Evolutionary conservation across 2,797 vertebrate genomes (phyloP).

Genomic region (Sarcophilus harrisii): DNA sequence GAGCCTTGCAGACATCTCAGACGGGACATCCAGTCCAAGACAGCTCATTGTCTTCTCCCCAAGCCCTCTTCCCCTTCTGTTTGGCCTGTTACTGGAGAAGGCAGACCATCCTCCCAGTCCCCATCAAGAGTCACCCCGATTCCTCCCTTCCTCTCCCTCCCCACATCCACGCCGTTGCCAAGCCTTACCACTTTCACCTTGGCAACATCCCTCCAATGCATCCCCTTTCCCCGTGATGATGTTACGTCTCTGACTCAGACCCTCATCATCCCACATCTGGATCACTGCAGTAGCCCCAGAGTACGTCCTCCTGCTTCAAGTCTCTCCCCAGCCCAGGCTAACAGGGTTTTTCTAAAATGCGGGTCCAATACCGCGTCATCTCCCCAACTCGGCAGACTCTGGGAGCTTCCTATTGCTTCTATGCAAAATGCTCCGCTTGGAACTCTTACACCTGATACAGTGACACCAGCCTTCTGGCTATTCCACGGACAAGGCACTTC

Average conservation of each 20-base stretch:
- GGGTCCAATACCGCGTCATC: background rate
- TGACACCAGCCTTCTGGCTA: background rate
- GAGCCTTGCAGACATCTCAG: background rate
- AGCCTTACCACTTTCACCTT: background rate
- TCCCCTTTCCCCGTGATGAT: background rate
- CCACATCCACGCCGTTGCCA: background rate
- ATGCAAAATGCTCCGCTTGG: background rate
- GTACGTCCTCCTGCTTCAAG: background rate
- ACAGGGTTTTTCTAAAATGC: background rate
- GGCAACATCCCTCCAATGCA: background rate
- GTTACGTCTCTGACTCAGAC: background rate
- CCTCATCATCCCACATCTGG: background rate
- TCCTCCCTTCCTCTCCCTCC: background rate
- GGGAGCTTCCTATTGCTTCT: background rate
- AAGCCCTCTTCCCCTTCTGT: background rate
- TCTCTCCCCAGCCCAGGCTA: background rate
- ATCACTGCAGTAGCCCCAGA: background rate
- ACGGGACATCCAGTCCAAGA: background rate
- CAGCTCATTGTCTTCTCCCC: background rate
- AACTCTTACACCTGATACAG: background rate
- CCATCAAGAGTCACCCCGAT: background rate
- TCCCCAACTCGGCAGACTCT: background rate
- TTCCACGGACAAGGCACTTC: too few species aligned
- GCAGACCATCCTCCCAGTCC: too few species aligned
- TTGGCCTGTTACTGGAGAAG: background rate